Conservation (phyloP, 2,888 invertebrate species). For the Drosophila peninsularis region DNA sequence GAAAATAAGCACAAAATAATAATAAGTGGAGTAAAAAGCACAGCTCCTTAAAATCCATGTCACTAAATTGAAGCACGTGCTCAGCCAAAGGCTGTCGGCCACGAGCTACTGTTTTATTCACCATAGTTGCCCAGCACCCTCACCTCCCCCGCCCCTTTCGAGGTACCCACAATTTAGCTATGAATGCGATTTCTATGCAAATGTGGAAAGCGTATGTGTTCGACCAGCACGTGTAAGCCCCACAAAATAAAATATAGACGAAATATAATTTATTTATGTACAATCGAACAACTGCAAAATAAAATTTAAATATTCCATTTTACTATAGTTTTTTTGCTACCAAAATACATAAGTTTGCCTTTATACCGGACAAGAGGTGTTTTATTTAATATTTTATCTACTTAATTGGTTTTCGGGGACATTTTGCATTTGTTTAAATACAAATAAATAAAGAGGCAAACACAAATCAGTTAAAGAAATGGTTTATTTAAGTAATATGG, state of each 20-base stretch:
- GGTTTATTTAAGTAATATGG: neutral
- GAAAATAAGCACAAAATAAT: constrained; percentile 64
- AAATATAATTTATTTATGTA: constrained; percentile 8
- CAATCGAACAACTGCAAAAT: constrained; percentile 21
- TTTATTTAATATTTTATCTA: neutral
- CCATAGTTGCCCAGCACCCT: constrained; percentile 16
- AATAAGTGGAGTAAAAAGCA: constrained; percentile 31
- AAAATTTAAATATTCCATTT: constrained; percentile 42
- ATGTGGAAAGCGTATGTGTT: constrained; percentile 37
- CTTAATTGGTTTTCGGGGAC: neutral
- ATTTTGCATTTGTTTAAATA: neutral
- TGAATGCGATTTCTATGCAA: constrained; percentile 68
- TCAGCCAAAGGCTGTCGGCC: constrained; percentile 13
- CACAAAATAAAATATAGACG: neutral
- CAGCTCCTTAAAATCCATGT: constrained; percentile 23
- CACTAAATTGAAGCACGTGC: constrained; percentile 53
- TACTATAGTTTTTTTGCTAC: constrained; percentile 27
- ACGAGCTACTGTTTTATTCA: constrained; percentile 39
- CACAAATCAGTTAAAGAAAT: neutral
- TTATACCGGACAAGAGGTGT: neutral
- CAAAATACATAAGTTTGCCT: constrained; percentile 40
- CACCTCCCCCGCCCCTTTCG: neutral
- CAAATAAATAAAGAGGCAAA: neutral
- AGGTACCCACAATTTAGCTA: constrained; percentile 43
- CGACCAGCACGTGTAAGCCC: constrained; percentile 33